A percentile compares a stretch with the other conserved stretches of the same genome.
These are phyloP conservation scores for Chaetops frenatus DNA, from an alignment of 2,113 vertebrate species.

Conservation along the genomic window DNA sequence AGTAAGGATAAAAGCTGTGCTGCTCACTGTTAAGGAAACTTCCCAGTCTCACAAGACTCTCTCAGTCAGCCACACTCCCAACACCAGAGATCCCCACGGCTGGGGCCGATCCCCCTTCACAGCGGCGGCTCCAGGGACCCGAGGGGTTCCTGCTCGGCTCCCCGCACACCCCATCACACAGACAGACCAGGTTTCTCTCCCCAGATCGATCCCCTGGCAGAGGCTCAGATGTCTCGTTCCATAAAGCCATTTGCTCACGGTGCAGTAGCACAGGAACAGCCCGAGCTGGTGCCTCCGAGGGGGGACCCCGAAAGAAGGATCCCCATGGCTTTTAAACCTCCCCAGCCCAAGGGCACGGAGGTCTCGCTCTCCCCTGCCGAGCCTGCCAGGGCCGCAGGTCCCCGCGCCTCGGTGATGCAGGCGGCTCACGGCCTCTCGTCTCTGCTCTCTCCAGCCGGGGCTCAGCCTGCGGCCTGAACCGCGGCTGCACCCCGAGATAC, in stretches of 20 bases:
- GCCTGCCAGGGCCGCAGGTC: too few relatives aligned
- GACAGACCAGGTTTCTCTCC: not conserved
- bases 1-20: not conserved
- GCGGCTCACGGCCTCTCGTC: not conserved
- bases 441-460: too few relatives aligned
- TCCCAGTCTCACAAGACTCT: not conserved
- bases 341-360: not conserved
- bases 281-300: not conserved
- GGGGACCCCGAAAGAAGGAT: not conserved
- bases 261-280: not conserved
- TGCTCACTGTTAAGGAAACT: not conserved
- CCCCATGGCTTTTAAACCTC: not conserved
- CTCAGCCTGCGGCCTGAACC: too few relatives aligned
- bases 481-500: not conserved
- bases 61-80: not conserved
- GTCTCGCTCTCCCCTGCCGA: too few relatives aligned
- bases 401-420: not conserved
- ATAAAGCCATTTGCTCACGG: not conserved
- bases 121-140: not conserved
- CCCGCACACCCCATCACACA: not conserved
- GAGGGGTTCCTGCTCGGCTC: not conserved
- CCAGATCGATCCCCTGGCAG: rapidly evolving
- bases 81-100: not conserved
- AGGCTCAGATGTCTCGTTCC: rapidly evolving
- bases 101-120: too few relatives aligned